phyloP scores from a whole-genome alignment of 2,888 invertebrate genomes.

The Eurytoma adleriae region DNA sequence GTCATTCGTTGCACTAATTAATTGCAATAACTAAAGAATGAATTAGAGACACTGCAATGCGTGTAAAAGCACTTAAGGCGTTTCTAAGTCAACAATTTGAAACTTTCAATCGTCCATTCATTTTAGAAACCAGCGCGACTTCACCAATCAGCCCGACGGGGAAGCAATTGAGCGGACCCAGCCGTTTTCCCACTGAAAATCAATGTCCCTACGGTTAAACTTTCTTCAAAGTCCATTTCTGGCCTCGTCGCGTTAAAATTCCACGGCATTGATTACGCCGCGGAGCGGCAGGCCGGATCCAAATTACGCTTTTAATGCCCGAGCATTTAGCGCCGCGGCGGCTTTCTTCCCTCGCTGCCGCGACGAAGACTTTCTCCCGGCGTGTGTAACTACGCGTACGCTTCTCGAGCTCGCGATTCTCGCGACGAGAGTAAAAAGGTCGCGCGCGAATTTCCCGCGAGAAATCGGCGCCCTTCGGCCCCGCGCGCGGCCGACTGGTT shows the following conservation, averaged over 20 bases:
- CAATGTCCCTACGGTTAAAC: slow-evolving; percentile 30
- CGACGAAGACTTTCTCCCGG: slow-evolving; percentile 42
- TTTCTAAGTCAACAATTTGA: no score
- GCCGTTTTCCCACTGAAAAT: slow-evolving; percentile 36
- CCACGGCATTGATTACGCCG: slow-evolving; percentile 11
- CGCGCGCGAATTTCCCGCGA: neutral
- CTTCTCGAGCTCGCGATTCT: neutral
- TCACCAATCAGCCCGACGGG: slow-evolving; percentile 33
- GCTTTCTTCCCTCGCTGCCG: slow-evolving; percentile 44
- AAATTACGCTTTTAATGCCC: slow-evolving; percentile 50
- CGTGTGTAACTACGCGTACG: neutral
- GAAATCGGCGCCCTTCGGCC: slow-evolving; percentile 34
- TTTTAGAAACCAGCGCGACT: neutral
- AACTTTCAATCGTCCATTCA: neutral
- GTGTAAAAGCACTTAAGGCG: no score
- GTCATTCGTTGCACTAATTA: no score
- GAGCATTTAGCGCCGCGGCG: slow-evolving; percentile 19
- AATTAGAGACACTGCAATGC: no score
- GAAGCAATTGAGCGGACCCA: slow-evolving; percentile 28
- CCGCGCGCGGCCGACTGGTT: slow-evolving; percentile 20
- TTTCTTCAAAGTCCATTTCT: slow-evolving; percentile 45
- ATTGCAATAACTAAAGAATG: no score
- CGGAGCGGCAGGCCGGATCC: slow-evolving; percentile 43
- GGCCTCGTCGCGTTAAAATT: slow-evolving; percentile 45
- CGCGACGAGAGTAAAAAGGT: slow-evolving; percentile 1